A percentile compares a stretch with the other conserved stretches of the same genome.
Evolutionary conservation across 2,888 invertebrate species (phyloP).

Genomic region (Agapostemon virescens): DNA sequence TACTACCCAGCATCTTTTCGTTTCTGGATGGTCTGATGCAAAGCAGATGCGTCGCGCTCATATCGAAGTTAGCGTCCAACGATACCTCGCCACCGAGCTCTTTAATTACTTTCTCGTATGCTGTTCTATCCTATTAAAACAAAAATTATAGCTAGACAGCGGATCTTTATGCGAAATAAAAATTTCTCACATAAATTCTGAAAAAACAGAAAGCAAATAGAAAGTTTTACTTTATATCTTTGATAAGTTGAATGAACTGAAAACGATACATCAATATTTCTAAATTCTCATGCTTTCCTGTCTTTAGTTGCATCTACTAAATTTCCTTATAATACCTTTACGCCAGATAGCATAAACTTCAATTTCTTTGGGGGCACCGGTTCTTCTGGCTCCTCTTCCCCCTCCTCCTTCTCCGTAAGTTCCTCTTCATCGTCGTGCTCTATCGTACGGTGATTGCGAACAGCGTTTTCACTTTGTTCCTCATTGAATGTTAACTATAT

Average conservation of each 20-base stretch:
- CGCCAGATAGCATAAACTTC: constrained; percentile 78
- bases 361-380: constrained; percentile 45
- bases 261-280: too few relatives aligned
- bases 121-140: constrained; percentile 81
- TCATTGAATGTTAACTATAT: constrained; percentile 23
- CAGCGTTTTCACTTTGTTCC: constrained; percentile 19
- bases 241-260: too few relatives aligned
- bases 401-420: constrained; percentile 25
- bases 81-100: constrained; percentile 86
- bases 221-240: too few relatives aligned
- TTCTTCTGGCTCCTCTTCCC: constrained; percentile 46
- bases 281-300: too few relatives aligned
- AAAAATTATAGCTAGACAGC: too few relatives aligned
- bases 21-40: constrained; percentile 89
- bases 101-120: constrained; percentile 82
- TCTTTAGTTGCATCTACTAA: too few relatives aligned
- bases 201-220: too few relatives aligned
- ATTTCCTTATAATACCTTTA: constrained; percentile 64
- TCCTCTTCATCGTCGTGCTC: constrained; percentile 42
- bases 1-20: constrained; percentile 92
- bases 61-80: constrained; percentile 83
- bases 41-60: constrained; percentile 88
- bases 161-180: too few relatives aligned
- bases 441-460: not conserved
- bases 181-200: too few relatives aligned